Percentiles rank a stretch among this genome's conserved stretches.
These are phyloP conservation scores for Plectropomus leopardus DNA, from an alignment of 2,113 vertebrate species.

Conservation along the genomic window DNA sequence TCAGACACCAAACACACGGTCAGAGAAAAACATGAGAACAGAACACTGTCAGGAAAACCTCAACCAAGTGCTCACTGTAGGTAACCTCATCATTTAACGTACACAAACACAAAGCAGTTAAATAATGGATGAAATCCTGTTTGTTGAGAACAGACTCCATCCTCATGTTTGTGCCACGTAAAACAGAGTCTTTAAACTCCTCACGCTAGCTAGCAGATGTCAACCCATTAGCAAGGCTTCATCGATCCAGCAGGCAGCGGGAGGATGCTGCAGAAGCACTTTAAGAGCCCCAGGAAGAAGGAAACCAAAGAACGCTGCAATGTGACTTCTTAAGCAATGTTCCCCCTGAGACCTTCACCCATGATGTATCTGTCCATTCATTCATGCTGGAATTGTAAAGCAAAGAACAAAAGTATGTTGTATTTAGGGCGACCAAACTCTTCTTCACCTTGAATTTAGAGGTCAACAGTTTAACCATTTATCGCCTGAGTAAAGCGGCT, in stretches of 20 bases:
- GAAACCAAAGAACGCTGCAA: slow-evolving; percentile 45
- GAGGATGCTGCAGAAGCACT: slow-evolving; percentile 66
- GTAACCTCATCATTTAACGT: slow-evolving; percentile 32
- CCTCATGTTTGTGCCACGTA: slow-evolving; percentile 44
- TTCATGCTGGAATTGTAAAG: slow-evolving; percentile 14
- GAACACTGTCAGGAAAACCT: background rate
- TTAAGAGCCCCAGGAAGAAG: slow-evolving; percentile 57
- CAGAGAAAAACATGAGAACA: background rate
- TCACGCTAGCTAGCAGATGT: slow-evolving; percentile 62
- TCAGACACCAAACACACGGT: background rate
- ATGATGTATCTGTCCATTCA: slow-evolving; percentile 46
- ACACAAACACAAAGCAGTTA: slow-evolving; percentile 24
- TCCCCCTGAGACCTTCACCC: slow-evolving; percentile 43
- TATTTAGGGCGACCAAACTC: background rate
- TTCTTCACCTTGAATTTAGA: slow-evolving; percentile 9
- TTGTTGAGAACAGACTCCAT: slow-evolving; percentile 44
- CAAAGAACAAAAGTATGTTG: background rate
- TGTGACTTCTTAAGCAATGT: slow-evolving; percentile 37
- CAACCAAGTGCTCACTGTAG: background rate
- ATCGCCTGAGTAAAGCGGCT: too few relatives aligned
- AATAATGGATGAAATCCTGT: slow-evolving; percentile 66
- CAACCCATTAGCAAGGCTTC: slow-evolving; percentile 74
- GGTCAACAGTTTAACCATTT: too few relatives aligned
- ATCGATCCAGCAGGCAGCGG: slow-evolving; percentile 69
- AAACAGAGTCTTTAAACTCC: slow-evolving; percentile 62